Base-by-base conservation (phyloP, 2,797 vertebrate genomes). In the Siniperca scherzeri region DNA sequence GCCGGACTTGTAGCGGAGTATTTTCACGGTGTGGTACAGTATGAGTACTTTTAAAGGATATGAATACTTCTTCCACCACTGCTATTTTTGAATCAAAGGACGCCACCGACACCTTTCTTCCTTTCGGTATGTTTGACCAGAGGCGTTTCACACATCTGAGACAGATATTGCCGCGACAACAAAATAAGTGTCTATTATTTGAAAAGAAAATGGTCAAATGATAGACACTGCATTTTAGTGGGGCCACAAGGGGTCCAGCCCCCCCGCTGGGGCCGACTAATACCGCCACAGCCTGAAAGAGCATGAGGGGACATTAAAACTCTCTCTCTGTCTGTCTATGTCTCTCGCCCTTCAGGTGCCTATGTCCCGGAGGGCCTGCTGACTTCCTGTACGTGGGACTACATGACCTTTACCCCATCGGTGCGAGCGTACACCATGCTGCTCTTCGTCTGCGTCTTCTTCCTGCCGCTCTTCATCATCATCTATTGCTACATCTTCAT, bases 381-480 rank as follows among this genome's bases (percentile, higher is more conserved):
- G 87, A 99, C 98, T 0, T 99, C 98, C 69, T 99, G 98, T 27
- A 97, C 97, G 3, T 99, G 98, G 98, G 97, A 99, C 95, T 99
- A 99, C 89, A 93, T 96, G 95, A 98, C 97, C 59, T 98, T 98
- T 73, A 98, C 96, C 0, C 97, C 98, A 0, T 96, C 97, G 0
- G 97, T 98, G 70, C 96, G 97, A 0, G 94, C 97, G 44, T 99
- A 99, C 92, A 99, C 98, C 1, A 98, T 98, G 97, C 94, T 98
- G 79, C 98, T 99, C 76, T 98, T 97, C 94, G 96, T 95, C 88
- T 99, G 98, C 0, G 97, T 98, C 91, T 99, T 99, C 94, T 97
- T 98, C 92, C 95, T 99, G 78, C 97, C 98, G 0, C 96, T 99
- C 80, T 95, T 96, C 57, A 83, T 97, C 91, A 98, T 99, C 93